phyloP scores from a whole-genome alignment of 2,888 invertebrate species.

The Ennomos quercinarius region DNA sequence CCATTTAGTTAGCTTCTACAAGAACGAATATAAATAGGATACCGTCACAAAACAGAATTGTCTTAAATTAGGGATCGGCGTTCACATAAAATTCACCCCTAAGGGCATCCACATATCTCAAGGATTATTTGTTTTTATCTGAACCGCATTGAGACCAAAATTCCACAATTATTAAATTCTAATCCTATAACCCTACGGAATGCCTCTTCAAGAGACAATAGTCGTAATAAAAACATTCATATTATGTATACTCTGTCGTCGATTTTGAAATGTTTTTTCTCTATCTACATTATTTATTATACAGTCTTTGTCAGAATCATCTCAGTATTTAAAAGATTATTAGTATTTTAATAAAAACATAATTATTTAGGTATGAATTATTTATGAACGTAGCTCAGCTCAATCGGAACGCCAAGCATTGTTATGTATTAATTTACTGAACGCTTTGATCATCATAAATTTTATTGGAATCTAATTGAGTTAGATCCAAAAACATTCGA shows the following conservation, averaged over 20 bases:
- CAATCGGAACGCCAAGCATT: constrained; percentile 59
- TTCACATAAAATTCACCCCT: constrained; percentile 47
- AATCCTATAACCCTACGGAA: constrained; percentile 57
- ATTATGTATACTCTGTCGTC: constrained; percentile 56
- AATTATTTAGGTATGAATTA: constrained; percentile 73
- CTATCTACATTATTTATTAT: too few relatives aligned
- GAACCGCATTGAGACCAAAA: constrained; percentile 57
- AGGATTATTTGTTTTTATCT: constrained; percentile 64
- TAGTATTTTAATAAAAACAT: constrained; percentile 73
- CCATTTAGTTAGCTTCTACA: too few relatives aligned
- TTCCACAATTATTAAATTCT: constrained; percentile 79
- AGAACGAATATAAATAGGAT: constrained; percentile 2
- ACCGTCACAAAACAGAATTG: constrained; percentile 35
- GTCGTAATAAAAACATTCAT: constrained; percentile 71
- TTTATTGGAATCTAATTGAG: constrained; percentile 43
- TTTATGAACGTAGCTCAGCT: constrained; percentile 59
- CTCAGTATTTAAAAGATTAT: constrained; percentile 43
- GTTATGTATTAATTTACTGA: constrained; percentile 68
- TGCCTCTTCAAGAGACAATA: constrained; percentile 62
- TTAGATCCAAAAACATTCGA: constrained; percentile 24
- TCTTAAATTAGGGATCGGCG: constrained; percentile 46
- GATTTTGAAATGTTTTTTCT: constrained; percentile 52
- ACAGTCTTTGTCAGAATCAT: constrained; percentile 44
- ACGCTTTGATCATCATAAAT: constrained; percentile 60
- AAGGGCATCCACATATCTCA: constrained; percentile 59